phyloP scores from a whole-genome alignment of 2,888 invertebrate genomes.

The Linyphia triangularis region DNA sequence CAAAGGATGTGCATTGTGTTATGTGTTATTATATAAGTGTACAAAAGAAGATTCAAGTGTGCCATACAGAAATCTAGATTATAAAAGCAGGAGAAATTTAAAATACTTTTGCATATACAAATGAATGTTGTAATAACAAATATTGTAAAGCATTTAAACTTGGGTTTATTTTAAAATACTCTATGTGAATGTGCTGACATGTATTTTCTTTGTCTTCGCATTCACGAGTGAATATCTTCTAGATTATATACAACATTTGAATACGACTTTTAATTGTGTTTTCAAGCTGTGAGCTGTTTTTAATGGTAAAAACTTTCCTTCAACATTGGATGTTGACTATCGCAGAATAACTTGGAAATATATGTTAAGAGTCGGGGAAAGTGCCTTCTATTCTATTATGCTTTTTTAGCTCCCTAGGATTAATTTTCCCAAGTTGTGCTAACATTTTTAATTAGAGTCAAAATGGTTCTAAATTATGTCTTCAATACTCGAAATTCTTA shows the following conservation, averaged over 20 bases:
- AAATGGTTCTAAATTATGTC: no score
- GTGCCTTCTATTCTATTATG: conserved; percentile 68
- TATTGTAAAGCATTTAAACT: conserved; percentile 34
- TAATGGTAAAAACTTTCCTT: conserved; percentile 11
- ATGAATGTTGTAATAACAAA: conserved; percentile 24
- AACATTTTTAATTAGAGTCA: no score
- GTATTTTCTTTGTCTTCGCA: conserved; percentile 50
- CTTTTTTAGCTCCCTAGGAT: conserved; percentile 32
- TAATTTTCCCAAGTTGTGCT: neutral
- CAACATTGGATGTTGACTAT: conserved; percentile 36
- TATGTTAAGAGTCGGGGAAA: conserved; percentile 38
- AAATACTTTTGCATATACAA: conserved; percentile 34
- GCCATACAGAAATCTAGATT: conserved; percentile 44
- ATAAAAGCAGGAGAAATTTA: neutral
- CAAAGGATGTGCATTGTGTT: conserved; percentile 30
- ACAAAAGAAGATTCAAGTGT: conserved; percentile 51
- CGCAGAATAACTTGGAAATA: conserved; percentile 15
- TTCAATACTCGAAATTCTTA: no score
- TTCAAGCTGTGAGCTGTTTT: conserved; percentile 31
- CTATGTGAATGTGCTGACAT: conserved; percentile 44
- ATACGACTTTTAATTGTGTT: conserved; percentile 42
- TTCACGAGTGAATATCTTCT: conserved; percentile 22
- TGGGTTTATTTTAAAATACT: conserved; percentile 51
- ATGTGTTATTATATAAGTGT: conserved; percentile 29
- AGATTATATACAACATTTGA: conserved; percentile 35